These are phyloP conservation scores for Alces alces DNA, from an alignment of 2,113 vertebrate species.

Conservation along the genomic window DNA sequence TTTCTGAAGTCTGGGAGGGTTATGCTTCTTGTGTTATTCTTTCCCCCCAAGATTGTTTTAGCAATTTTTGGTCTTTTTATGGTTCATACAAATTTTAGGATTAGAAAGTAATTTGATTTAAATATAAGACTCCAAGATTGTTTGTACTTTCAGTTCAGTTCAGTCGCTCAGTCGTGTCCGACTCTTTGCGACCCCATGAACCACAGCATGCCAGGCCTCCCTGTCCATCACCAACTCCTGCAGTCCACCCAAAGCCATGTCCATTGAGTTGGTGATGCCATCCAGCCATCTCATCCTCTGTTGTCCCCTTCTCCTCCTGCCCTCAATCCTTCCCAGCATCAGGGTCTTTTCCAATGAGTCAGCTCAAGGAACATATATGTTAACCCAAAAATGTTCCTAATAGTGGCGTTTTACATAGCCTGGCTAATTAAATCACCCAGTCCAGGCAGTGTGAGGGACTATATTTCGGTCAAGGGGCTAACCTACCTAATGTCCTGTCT, in stretches of 20 bases:
- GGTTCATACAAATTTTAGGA: neutral
- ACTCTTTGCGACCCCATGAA: too few relatives aligned
- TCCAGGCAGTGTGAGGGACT: neutral
- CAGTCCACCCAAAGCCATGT: too few relatives aligned
- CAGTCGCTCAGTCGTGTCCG: too few relatives aligned
- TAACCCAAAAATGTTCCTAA: neutral
- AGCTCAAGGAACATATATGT: neutral
- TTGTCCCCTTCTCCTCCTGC: too few relatives aligned
- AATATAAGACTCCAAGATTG: neutral
- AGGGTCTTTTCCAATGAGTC: too few relatives aligned
- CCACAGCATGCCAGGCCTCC: too few relatives aligned
- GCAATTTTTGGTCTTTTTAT: neutral
- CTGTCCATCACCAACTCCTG: too few relatives aligned
- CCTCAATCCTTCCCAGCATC: too few relatives aligned
- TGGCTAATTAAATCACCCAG: neutral
- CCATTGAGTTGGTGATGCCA: too few relatives aligned
- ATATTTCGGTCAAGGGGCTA: neutral
- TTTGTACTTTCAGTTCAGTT: neutral
- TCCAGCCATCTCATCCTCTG: too few relatives aligned
- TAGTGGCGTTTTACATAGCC: neutral
- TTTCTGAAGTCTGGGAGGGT: neutral
- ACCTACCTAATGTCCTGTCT: neutral
- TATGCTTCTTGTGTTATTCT: neutral
- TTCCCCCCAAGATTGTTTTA: neutral
- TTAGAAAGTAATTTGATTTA: neutral